Base-by-base conservation (phyloP, 2,797 vertebrate genomes). In the Pygocentrus nattereri region DNA sequence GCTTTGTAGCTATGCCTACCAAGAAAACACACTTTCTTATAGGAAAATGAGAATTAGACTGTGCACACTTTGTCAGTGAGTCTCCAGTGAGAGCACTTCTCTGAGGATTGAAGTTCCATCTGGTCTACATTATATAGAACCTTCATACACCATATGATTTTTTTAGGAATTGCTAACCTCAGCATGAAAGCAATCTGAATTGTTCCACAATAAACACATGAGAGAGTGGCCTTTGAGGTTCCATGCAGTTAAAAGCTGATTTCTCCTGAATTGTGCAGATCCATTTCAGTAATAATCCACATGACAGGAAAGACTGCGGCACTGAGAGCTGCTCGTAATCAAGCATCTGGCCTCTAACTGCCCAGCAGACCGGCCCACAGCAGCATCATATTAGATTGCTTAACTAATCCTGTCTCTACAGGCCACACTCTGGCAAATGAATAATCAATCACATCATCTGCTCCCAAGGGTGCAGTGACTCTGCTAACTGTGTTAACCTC, bases 311-410 rank as follows among this genome's bases (percentile, higher is more conserved):
- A 82, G 69, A 61, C 67, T 50, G 59, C 5, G 25, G 47, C 75
- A 83, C 34, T 44, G 71, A 2, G 27, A 74, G 47, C 72, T 72
- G 79, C 52, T 79, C 67, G 81, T 85, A 88, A 87, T 88, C 79
- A 85, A 80, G 83, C 76, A 84, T 80, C 58, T 79, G 81, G 61
- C 71, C 69, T 74, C 71, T 83, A 72, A 79, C 78, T 70, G 79
- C 54, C 69, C 38, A 34, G 54, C 81, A 80, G 87, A 74, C 78
- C 81, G 79, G 75, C 70, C 79, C 67, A 80, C 70, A 31, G 65
- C 77, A 64, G 64, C 61, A 75, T 75, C 83, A 82, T 78, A 90
- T 90, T 89, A 88, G 80, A 89, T 91, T 89, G 88, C 82, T 83
- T 76, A 78, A 86, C 83, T 86, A 86, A 85, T 85, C 82, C 79